A percentile compares a stretch with the other conserved stretches of the same genome.
Conservation (phyloP, 2,888 invertebrate genomes). For the Pyrrhosoma nymphula region DNA sequence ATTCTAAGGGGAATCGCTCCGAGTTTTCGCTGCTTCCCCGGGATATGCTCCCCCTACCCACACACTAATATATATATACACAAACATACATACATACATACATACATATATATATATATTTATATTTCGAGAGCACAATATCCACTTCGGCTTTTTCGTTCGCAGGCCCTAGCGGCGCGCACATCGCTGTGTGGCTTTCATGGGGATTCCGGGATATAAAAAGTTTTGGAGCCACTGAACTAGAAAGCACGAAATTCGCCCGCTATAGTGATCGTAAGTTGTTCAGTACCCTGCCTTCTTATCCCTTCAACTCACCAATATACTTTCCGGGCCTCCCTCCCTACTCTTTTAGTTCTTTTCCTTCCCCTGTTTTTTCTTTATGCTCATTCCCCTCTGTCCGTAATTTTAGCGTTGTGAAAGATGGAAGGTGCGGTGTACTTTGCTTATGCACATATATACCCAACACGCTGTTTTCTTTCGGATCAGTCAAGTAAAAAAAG, state of each 20-base stretch:
- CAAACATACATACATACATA: not conserved
- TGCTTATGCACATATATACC: too few species aligned
- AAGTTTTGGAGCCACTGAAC: not conserved
- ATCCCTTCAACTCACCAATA: not conserved
- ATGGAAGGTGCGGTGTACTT: too few species aligned
- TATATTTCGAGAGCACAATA: not conserved
- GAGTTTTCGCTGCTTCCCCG: not conserved
- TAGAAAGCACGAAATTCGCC: not conserved
- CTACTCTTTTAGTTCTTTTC: not conserved
- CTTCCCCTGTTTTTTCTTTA: not conserved
- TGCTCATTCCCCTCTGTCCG: too few species aligned
- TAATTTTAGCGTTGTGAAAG: too few species aligned
- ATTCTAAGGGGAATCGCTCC: slow-evolving; percentile 19
- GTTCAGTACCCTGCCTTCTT: not conserved
- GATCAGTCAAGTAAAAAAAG: too few species aligned
- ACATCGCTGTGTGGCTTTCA: not conserved
- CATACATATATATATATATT: not conserved
- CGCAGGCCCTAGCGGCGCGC: not conserved
- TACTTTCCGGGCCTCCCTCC: not conserved
- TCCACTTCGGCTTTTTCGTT: not conserved
- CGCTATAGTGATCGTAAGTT: not conserved
- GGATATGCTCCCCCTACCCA: not conserved
- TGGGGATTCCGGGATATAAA: not conserved
- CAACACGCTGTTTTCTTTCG: too few species aligned
- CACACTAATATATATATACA: not conserved